Evolutionary conservation across 2,113 vertebrate genomes (phyloP).

Genomic region (Mus musculus): GRCm39 chr16:36528001-36528500

Average conservation of each 20-base stretch:
- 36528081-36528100: neutral
- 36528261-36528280: neutral
- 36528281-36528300: neutral
- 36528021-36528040: neutral
- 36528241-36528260: neutral
- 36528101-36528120: too few species aligned
- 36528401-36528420: fast-evolving
- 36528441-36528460: neutral
- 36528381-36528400: neutral
- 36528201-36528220: neutral
- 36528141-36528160: too few species aligned
- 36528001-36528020: neutral
- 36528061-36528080: slow-evolving; percentile 6
- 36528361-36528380: neutral
- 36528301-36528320: neutral
- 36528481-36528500: neutral
- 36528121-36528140: too few species aligned
- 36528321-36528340: neutral
- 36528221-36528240: slow-evolving; percentile 44
- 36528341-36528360: neutral
- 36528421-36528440: too few species aligned
- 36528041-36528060: neutral
- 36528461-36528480: neutral
- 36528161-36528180: too few species aligned
- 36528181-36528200: neutral